Evolutionary conservation across 2,888 invertebrate species (phyloP).

Genomic region (Teinopalpus imperialis): DNA sequence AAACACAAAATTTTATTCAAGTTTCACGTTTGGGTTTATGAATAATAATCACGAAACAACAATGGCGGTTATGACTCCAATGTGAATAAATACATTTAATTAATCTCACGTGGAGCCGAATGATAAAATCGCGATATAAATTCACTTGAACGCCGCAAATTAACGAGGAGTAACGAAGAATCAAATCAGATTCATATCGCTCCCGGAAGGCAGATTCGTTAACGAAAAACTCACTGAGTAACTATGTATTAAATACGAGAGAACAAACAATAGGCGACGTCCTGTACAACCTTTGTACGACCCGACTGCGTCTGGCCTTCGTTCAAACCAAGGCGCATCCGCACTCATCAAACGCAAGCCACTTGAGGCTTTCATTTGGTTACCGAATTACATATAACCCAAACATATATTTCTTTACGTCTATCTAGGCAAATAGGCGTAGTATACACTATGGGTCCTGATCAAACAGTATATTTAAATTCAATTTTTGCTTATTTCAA

Average conservation of each 20-base stretch:
- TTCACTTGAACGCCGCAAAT: conserved; percentile 6
- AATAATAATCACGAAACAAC: conserved; percentile 7
- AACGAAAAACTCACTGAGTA: conserved; percentile 16
- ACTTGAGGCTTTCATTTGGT: conserved; percentile 39
- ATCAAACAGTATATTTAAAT: too few species aligned
- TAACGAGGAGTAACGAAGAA: conserved; percentile 21
- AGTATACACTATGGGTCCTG: too few species aligned
- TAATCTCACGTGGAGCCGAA: conserved; percentile 26
- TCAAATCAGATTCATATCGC: conserved; percentile 30
- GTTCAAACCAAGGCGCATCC: conserved; percentile 66
- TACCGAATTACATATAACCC: conserved; percentile 28
- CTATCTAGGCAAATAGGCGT: too few species aligned
- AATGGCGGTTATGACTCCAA: conserved; percentile 30
- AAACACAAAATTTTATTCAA: conserved; percentile 2
- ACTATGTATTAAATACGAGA: conserved; percentile 15
- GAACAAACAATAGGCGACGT: conserved; percentile 58
- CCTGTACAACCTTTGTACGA: conserved; percentile 62
- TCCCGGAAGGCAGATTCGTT: conserved; percentile 29
- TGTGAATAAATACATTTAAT: conserved; percentile 60
- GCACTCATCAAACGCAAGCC: conserved; percentile 51
- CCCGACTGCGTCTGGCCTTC: conserved; percentile 60
- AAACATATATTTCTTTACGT: background rate
- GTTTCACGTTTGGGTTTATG: conserved; percentile 6
- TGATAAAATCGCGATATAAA: conserved; percentile 15
- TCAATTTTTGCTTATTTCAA: conserved; percentile 12